Evolutionary conservation across 2,888 invertebrate genomes (phyloP), one percentile per base, ranked within the genome.

Genomic region (Stenoptilia bipunctidactyla): DNA sequence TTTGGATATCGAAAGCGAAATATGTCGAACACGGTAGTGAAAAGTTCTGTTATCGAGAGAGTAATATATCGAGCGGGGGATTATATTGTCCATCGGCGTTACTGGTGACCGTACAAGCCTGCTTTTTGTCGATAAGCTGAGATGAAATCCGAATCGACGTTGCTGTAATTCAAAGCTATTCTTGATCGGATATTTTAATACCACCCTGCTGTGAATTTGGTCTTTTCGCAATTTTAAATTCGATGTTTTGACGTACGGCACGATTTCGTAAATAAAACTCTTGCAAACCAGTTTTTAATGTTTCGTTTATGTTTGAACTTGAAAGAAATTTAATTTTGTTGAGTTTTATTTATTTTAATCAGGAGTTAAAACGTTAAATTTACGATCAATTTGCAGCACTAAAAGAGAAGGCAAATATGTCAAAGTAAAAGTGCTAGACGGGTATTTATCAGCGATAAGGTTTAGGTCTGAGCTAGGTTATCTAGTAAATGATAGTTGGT

Each of bases 41-140:
- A 30, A 30, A 30, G 30, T 30, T 30, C n/a, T 9, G 30, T n/a
- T 30, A 30, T 30, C 30, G 30, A 12, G 30, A 9, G 30, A 30
- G 30, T 30, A 10, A 30, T 30, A 30, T 30, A n/a, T 30, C 30
- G 30, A 30, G 44, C 30, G 30, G 43, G 43, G 66, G 72, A 66
- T 75, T 73, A 75, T 61, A 56, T 51, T 64, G 71, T 75, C 76
- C 63, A 65, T 69, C 62, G 68, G 56, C 61, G 64, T 63, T 51
- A 52, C 47, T 49, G 48, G 50, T 63, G 66, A 59, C 61, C 56
- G 55, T 55, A 49, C 52, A 57, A 58, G 67, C 58, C 72, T 77
- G 77, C 55, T 60, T 52, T 55, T 55, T 64, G 65, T 58, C 68
- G 79, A 79, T 79, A 79, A 75, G 68, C 65, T 67, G 60, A 72